Conservation (phyloP, 2,888 invertebrate genomes). For the Oasisia sp. region DNA sequence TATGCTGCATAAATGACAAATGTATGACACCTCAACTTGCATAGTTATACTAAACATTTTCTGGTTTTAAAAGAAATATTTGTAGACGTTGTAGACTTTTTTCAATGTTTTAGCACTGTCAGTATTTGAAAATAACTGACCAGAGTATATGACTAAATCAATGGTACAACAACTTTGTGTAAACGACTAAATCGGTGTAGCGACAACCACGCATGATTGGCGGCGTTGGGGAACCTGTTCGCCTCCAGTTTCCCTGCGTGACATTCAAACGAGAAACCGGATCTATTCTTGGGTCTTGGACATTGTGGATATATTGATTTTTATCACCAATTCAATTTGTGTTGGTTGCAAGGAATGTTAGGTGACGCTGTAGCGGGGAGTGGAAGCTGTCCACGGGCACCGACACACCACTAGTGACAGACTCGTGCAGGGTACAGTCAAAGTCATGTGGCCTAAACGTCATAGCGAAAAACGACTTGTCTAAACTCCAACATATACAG, state of each 20-base stretch:
- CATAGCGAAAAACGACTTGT: no score
- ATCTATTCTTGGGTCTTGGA: conserved; percentile 6
- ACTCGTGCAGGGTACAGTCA: background rate
- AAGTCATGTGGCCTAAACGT: background rate
- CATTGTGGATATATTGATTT: conserved; percentile 13
- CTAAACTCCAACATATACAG: no score
- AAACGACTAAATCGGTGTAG: background rate
- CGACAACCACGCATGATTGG: background rate
- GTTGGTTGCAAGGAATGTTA: background rate
- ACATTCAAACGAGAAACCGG: background rate
- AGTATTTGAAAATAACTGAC: background rate
- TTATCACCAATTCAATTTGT: background rate
- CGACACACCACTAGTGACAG: background rate
- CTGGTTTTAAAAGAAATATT: background rate
- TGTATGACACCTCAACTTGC: background rate
- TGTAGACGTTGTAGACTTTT: background rate
- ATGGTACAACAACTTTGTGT: background rate
- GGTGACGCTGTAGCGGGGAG: background rate
- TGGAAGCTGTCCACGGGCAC: background rate
- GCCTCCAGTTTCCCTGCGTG: background rate
- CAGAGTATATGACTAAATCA: background rate
- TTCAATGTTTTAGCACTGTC: background rate
- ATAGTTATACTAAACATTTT: background rate
- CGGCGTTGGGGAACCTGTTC: background rate
- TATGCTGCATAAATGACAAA: background rate